Conservation (phyloP, 2,888 invertebrate species). For the Rotaria macrura region DNA sequence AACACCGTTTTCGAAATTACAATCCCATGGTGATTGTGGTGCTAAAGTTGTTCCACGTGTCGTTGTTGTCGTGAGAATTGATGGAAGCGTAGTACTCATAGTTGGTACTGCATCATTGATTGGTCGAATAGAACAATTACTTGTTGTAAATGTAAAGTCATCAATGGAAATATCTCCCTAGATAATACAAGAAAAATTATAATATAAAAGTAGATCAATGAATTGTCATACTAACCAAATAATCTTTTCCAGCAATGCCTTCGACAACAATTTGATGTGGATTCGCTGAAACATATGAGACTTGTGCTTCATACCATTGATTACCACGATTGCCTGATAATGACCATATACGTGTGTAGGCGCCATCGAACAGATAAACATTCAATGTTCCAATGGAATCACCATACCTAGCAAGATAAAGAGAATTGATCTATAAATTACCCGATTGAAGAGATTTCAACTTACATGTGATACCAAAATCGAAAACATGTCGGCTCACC, state of each 20-base stretch:
- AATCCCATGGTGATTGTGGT: conserved; percentile 10
- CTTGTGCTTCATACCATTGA: conserved; percentile 39
- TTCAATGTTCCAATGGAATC: conserved; percentile 39
- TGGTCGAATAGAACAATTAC: conserved; percentile 18
- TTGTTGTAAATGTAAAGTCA: conserved; percentile 20
- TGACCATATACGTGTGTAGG: conserved; percentile 39
- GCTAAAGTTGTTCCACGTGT: not conserved
- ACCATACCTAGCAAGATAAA: conserved; percentile 36
- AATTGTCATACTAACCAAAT: not conserved
- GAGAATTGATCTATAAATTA: too few species aligned
- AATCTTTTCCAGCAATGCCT: conserved; percentile 12
- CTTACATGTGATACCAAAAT: conserved; percentile 41
- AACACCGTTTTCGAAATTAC: conserved; percentile 12
- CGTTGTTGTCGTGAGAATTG: not conserved
- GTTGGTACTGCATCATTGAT: conserved; percentile 19
- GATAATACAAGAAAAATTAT: not conserved
- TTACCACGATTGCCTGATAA: conserved; percentile 38
- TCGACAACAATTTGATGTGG: not conserved
- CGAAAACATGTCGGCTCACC: conserved; percentile 37
- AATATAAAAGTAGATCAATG: not conserved
- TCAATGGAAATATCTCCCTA: not conserved
- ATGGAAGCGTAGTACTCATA: not conserved
- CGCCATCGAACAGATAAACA: conserved; percentile 36
- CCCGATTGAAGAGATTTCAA: not conserved
- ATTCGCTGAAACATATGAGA: conserved; percentile 25